Base-by-base conservation (phyloP, 2,113 vertebrate species). In the Psittacula cyanocephala region DNA sequence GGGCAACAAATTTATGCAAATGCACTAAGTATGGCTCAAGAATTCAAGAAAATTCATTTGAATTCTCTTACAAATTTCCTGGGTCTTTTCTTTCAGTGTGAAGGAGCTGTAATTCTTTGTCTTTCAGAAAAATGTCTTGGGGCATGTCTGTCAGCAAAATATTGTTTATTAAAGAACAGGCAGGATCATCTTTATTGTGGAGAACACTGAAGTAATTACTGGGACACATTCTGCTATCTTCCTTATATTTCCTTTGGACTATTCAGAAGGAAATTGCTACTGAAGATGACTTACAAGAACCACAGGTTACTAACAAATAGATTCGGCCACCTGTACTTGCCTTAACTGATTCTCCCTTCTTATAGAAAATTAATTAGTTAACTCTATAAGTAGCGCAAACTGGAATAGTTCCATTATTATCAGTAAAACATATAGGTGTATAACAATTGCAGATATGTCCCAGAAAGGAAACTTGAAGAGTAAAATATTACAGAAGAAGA, bases 21-120 rank as follows among this genome's bases (percentile, higher is more conserved):
- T 96, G 13, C 55, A 94, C 69, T 96, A 97, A 97, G 96, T 97
- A 96, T 86, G 50, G 10, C 44, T 91, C 91, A 37, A 65, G 35
- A 96, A 96, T 95, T 86, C 67, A 95, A 95, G 95, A n/a, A 86
- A 57, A 96, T 91, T 97, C 75, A 76, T 33, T 91, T 95, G 85
- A 97, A 93, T 24, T 31, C 43, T 77, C 29, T 62, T 70, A 85
- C 3, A 13, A 84, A 80, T 89, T 90, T 95, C 22, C 37, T 83
- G 39, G 15, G 17, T 84, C n/a, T 81, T 93, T 75, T 81, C 6
- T 93, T 95, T 90, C 44, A 39, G 50, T 96, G 35, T 86, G 60
- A 97, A 94, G 59, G 70, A 74, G 46, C 43, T 90, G 33, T 67
- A 95, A 52, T 77, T 82, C 92, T 95, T 97, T 95, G 60, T 91